phyloP scores from a whole-genome alignment of 2,113 vertebrate genomes.

The Spea multiplicata region DNA sequence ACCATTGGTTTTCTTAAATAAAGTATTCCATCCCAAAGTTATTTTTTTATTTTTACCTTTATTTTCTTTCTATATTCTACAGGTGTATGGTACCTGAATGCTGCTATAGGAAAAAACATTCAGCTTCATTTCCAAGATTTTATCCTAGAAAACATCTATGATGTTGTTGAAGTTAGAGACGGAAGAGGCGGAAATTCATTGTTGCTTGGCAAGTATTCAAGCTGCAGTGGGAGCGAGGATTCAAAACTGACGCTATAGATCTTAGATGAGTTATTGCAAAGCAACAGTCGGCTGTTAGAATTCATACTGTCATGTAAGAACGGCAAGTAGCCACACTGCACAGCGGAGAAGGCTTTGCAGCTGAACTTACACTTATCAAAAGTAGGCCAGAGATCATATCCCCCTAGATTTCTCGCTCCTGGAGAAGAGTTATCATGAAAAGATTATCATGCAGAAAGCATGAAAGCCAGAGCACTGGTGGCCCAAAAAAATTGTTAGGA shows the following conservation, averaged over 20 bases:
- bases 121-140: constrained; percentile 87
- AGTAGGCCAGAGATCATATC: constrained; percentile 33
- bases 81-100: constrained; percentile 89
- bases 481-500: background rate
- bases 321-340: constrained; percentile 15
- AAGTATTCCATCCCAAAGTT: too few relatives aligned
- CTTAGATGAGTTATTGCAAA: constrained; percentile 28
- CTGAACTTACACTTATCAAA: constrained; percentile 35
- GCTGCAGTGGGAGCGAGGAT: background rate
- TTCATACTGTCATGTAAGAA: constrained; percentile 26
- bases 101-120: constrained; percentile 76
- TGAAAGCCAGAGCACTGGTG: background rate
- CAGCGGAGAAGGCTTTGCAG: constrained; percentile 19
- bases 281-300: constrained; percentile 20
- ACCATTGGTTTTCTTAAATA: too few relatives aligned
- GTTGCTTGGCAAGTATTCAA: constrained; percentile 68
- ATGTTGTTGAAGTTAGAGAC: constrained; percentile 86
- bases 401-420: constrained; percentile 1
- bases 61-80: constrained; percentile 47
- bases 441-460: constrained; percentile 19
- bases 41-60: too few relatives aligned
- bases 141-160: constrained; percentile 69
- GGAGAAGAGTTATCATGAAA: constrained; percentile 24
- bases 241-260: constrained; percentile 5
- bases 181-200: constrained; percentile 68